Conservation (phyloP, 2,888 invertebrate species). For the Parthenolecanium corni region DNA sequence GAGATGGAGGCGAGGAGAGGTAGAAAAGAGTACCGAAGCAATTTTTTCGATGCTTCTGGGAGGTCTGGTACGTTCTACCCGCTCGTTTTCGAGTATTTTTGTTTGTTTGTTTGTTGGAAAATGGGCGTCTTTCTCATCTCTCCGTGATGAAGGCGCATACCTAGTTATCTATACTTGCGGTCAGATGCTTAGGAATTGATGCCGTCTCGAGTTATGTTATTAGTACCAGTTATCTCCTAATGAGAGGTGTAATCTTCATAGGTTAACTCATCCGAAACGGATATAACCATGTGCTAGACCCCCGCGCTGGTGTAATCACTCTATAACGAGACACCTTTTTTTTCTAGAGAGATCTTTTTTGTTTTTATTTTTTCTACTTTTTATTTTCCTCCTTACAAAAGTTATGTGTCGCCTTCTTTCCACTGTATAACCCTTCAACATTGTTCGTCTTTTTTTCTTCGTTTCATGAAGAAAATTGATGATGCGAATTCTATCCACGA, state of each 20-base stretch:
- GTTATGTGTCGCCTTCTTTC: no score
- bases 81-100: slow-evolving; percentile 27
- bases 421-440: no score
- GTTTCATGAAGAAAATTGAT: no score
- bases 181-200: slow-evolving; percentile 24
- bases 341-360: background rate
- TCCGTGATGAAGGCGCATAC: slow-evolving; percentile 26
- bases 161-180: slow-evolving; percentile 29
- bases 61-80: slow-evolving; percentile 18
- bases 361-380: no score
- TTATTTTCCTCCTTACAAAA: no score
- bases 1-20: background rate
- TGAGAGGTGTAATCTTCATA: slow-evolving; percentile 29
- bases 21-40: slow-evolving; percentile 14
- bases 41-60: slow-evolving; percentile 28
- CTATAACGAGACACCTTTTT: slow-evolving; percentile 26
- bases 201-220: slow-evolving; percentile 25
- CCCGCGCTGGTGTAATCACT: slow-evolving; percentile 20
- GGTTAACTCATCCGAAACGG: slow-evolving; percentile 28
- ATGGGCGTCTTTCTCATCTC: slow-evolving; percentile 27
- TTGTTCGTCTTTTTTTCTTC: no score
- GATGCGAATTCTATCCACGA: no score
- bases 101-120: slow-evolving; percentile 24
- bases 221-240: slow-evolving; percentile 28
- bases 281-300: slow-evolving; percentile 5